Evolutionary conservation across 2,797 vertebrate species (phyloP), one percentile per base, ranked within the genome.

Genomic region (Pangasius krempfi): DNA sequence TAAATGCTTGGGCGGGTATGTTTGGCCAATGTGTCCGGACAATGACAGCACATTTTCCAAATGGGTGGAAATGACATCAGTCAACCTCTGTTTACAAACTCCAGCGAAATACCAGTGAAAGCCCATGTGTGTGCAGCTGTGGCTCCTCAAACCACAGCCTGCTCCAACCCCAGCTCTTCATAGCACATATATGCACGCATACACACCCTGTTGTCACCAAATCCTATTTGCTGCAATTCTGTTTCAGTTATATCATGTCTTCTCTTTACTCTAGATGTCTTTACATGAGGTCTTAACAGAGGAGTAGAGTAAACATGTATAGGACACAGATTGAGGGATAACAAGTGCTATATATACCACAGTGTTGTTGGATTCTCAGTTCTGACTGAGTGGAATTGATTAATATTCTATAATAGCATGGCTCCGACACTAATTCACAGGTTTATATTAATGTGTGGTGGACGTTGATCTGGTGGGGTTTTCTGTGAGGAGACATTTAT

Each of bases 41-140:
- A 96, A 96, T 96, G 96, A 96, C 95, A 92, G 91, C 95, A 96
- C 94, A 95, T 96, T 96, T 96, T 96, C 96, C 96, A 96, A 92
- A 94, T 89, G 94, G 90, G 94, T 94, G 95, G 94, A 95, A 94
- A 95, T 96, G 95, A 96, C 96, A 96, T 96, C 95, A 96, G 93
- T 95, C 95, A 95, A 95, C 96, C 96, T 94, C 94, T 89, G 70
- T 94, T 95, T 92, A 93, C 94, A 93, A 93, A 92, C 92, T 93
- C 87, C 90, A 91, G 93, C 73, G 92, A 93, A 94, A 93, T 94
- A 94, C 92, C 94, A 95, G 92, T 93, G 93, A 93, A 92, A 93
- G 93, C 90, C 91, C 93, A 94, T 79, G 88, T 93, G 94, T 94
- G 93, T 94, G 93, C 95, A 93, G 89, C 94, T 92, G 91, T 90